Evolutionary conservation across 2,113 vertebrate genomes (phyloP).

Genomic region (Euleptes europaea): DNA sequence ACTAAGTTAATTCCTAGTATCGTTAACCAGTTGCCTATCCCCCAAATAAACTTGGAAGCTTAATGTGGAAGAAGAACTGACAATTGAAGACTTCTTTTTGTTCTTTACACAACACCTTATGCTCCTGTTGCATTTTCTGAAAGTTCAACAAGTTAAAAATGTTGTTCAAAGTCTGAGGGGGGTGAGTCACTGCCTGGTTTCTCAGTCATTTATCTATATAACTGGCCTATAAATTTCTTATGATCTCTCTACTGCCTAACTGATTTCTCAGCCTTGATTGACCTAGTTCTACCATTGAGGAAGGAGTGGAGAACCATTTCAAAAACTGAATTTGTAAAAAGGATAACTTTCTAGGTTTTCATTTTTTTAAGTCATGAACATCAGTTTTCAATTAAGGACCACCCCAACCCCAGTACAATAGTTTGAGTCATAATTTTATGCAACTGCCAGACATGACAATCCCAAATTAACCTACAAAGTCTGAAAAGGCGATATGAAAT

Average conservation of each 20-base stretch:
- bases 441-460: conserved; percentile 3
- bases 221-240: not conserved
- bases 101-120: not conserved
- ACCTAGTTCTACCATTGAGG: too few species aligned
- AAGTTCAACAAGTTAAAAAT: not conserved
- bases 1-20: not conserved
- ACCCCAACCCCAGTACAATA: not conserved
- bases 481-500: not conserved
- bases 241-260: not conserved
- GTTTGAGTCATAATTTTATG: not conserved
- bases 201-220: not conserved
- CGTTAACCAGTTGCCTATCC: not conserved
- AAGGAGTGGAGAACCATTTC: too few species aligned
- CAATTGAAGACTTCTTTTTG: not conserved
- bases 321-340: too few species aligned
- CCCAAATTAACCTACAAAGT: not conserved
- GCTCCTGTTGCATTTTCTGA: not conserved
- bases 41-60: not conserved
- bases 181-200: not conserved
- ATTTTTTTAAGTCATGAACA: not conserved
- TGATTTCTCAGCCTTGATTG: not conserved
- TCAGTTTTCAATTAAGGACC: not conserved
- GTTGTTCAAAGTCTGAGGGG: not conserved
- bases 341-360: not conserved
- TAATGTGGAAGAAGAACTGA: not conserved